phyloP scores from a whole-genome alignment of 2,113 vertebrate species.

The Protobothrops flavoviridis region DNA sequence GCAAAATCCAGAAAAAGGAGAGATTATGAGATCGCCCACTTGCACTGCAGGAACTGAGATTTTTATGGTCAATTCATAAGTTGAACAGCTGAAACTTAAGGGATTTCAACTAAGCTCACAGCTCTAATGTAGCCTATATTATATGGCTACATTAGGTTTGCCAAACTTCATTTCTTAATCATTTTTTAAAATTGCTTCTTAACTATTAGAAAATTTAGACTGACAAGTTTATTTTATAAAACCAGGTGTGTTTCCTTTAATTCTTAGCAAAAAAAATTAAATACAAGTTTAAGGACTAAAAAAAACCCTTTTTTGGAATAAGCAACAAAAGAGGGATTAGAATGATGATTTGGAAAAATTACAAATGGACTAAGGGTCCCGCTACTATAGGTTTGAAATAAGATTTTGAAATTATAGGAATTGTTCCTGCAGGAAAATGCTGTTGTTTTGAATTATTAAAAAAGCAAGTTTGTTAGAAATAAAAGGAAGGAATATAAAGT shows the following conservation, averaged over 20 bases:
- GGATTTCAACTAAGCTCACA: background rate
- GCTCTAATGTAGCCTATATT: background rate
- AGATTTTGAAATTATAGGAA: background rate
- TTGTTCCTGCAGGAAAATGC: background rate
- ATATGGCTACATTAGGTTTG: background rate
- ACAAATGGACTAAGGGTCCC: background rate
- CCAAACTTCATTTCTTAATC: background rate
- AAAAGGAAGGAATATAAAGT: background rate
- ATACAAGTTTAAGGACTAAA: background rate
- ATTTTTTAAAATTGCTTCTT: background rate
- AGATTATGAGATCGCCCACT: background rate
- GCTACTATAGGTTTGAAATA: background rate
- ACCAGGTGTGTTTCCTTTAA: background rate
- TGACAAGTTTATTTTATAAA: background rate
- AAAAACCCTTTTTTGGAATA: background rate
- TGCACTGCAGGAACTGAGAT: background rate
- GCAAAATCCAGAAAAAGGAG: background rate
- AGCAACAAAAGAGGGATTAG: background rate
- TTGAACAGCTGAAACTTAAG: background rate
- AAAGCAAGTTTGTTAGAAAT: background rate
- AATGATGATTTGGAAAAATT: background rate
- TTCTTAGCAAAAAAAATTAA: background rate
- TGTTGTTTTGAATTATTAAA: background rate
- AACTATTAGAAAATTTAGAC: background rate
- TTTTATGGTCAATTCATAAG: background rate